Conservation (phyloP, 2,113 vertebrate species). For the Rhipidura dahli region DNA sequence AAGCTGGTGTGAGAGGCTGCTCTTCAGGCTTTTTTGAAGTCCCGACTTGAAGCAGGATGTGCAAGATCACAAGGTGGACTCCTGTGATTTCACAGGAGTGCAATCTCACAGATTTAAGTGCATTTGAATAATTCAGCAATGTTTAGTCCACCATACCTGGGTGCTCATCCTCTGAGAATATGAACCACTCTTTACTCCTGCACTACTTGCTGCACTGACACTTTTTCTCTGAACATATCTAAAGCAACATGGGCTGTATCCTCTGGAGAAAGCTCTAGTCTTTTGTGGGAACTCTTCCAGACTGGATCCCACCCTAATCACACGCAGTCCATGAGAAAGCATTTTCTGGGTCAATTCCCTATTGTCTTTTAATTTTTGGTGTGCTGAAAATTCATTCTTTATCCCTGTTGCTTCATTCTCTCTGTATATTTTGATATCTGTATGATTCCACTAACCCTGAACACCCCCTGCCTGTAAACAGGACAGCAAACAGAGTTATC, state of each 20-base stretch:
- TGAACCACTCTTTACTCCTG: neutral
- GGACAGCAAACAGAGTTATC: neutral
- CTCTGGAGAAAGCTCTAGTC: neutral
- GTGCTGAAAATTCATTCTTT: neutral
- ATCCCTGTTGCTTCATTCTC: neutral
- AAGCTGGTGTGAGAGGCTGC: neutral
- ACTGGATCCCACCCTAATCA: neutral
- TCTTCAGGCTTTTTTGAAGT: neutral
- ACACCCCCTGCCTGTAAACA: neutral
- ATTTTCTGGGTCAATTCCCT: neutral
- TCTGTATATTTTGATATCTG: neutral
- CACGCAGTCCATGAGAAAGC: neutral
- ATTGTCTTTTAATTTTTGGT: neutral
- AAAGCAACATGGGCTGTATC: neutral
- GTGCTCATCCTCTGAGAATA: neutral
- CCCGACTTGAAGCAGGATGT: neutral
- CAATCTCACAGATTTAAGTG: neutral
- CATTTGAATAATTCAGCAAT: neutral
- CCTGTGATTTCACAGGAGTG: neutral
- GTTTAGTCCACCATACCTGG: neutral
- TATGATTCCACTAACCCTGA: neutral
- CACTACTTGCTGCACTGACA: neutral
- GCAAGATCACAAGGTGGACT: neutral
- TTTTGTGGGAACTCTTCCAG: neutral
- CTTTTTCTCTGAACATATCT: neutral